Conservation (phyloP, 2,797 vertebrate genomes). For the Tokudaia tokunoshimensis region DNA sequence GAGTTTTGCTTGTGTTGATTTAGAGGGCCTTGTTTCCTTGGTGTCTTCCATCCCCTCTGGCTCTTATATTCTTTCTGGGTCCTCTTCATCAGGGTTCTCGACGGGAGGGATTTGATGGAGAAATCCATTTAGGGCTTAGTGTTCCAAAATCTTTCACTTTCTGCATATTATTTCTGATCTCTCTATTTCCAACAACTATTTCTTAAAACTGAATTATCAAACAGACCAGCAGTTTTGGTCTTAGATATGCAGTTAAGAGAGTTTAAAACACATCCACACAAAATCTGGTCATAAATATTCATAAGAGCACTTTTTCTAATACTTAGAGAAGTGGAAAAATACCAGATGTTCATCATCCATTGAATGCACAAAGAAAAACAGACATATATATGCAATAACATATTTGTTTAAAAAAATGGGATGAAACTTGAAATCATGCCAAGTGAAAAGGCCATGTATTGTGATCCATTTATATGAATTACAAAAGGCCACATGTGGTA, state of each 20-base stretch:
- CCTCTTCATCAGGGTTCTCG: not conserved
- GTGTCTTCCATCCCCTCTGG: not conserved
- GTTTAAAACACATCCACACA: not conserved
- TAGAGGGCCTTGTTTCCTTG: not conserved
- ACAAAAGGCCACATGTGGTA: not conserved
- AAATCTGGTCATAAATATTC: not conserved
- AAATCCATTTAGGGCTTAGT: not conserved
- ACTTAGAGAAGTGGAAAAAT: not conserved
- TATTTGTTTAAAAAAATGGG: not conserved
- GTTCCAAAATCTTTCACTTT: not conserved
- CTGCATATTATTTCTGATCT: not conserved
- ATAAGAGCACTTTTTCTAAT: not conserved
- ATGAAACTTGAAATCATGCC: conserved; percentile 17
- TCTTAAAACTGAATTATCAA: not conserved
- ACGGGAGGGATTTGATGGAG: not conserved
- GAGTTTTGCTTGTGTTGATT: not conserved
- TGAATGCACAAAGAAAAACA: not conserved
- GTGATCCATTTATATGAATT: not conserved
- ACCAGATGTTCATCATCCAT: not conserved
- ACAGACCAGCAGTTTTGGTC: not conserved
- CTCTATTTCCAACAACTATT: not conserved
- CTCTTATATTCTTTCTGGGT: not conserved
- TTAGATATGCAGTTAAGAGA: not conserved
- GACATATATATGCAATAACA: not conserved
- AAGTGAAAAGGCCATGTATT: not conserved